Evolutionary conservation across 2,113 vertebrate genomes (phyloP), one percentile per base, ranked within the genome.

Genomic region (Pithys albifrons): DNA sequence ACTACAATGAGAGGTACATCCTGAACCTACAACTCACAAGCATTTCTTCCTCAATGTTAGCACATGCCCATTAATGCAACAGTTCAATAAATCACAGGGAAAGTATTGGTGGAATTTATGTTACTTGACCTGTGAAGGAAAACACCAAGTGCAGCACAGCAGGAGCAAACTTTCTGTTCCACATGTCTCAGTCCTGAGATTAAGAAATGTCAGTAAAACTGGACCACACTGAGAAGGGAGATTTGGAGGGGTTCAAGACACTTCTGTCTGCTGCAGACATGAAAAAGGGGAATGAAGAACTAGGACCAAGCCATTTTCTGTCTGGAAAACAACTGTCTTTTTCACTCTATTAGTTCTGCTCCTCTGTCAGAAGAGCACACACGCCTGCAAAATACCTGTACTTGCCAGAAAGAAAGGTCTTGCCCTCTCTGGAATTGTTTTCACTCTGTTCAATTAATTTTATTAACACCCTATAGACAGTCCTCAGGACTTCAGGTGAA

Each of bases 351-450:
- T 59, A 14, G n/a, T 92, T 41, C 69, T 77, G 33, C 48, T 92
- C 31, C n/a, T 29, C 43, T 89, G 28, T 65, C 86, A 89, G 73
- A 95, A 46, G 22, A 87, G 31, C 19, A 84, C 14, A 0, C 5
- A 52, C 73, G 59, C 45, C 78, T 43, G 61, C 73, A 69, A 69
- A 88, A 75, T 41, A 75, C 61, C 22, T 71, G 29, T 37, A 14
- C 35, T 89, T 92, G 77, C 45, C 84, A 93, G 73, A 86, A 87
- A 19, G 20, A 83, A 91, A 92, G 78, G 57, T 92, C 81, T 91
- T 95, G 41, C 37, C 28, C 74, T 82, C n/a, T 23, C n/a, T 52
- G 39, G 64, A 43, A 67, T 79, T 81, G 52, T 91, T 64, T 93
- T 86, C 55, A 69, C 37, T 92, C 51, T 24, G 17, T 67, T 92